phyloP scores from a whole-genome alignment of 2,113 vertebrate genomes.

The Callithrix jacchus region DNA sequence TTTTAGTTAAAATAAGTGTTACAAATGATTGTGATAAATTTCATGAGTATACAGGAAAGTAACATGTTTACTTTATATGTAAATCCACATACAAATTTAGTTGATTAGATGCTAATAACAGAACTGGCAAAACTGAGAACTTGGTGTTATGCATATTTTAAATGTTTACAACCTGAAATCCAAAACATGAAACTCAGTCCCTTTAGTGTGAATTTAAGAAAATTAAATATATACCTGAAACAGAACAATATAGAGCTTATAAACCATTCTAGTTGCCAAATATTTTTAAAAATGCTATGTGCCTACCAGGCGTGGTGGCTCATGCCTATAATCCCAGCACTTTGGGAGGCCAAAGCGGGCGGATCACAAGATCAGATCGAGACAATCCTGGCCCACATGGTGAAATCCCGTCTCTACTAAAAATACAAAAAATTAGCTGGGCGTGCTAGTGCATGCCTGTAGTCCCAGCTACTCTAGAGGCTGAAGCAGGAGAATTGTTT shows the following conservation, averaged over 20 bases:
- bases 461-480: too few species aligned
- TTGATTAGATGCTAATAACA: slow-evolving; percentile 70
- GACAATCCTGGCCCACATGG: too few species aligned
- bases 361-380: too few species aligned
- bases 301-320: background rate
- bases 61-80: slow-evolving; percentile 81
- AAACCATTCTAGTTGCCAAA: background rate
- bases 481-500: too few species aligned
- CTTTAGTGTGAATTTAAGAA: slow-evolving; percentile 6
- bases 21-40: slow-evolving; percentile 84
- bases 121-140: slow-evolving; percentile 58
- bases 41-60: slow-evolving; percentile 82
- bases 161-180: slow-evolving; percentile 18
- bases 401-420: too few species aligned
- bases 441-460: too few species aligned
- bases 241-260: background rate
- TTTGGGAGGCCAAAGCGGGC: too few species aligned
- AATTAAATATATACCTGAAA: background rate
- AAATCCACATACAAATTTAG: slow-evolving; percentile 73
- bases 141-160: slow-evolving; percentile 35
- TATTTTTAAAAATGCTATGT: background rate
- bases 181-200: slow-evolving; percentile 60
- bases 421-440: too few species aligned
- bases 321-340: too few species aligned
- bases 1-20: slow-evolving; percentile 87